Base-by-base conservation (phyloP, 1,140 invertebrate species). In the Nautilus pompilius region DNA sequence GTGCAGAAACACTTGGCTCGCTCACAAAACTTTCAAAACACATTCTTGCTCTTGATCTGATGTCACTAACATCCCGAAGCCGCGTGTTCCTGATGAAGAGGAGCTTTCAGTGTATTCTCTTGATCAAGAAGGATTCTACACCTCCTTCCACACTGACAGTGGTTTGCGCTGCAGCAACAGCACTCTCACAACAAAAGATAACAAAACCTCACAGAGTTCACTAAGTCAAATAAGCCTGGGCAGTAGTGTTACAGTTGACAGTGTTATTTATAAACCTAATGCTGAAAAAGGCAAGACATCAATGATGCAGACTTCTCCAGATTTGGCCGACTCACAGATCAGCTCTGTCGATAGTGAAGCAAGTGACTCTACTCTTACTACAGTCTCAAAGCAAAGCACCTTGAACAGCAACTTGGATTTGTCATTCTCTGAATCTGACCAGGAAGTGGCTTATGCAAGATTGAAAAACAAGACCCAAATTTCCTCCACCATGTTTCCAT, bases 41-140 rank as follows among this genome's bases (percentile, higher is more conserved):
- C 51, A 76, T 78, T 36, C 62, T 69, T 17, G 71, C 71, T 29
- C 58, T 75, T 13, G 77, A 79, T 62, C 68, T 70, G n/a, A 70
- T 75, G 65, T 65, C 75, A 59, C 65, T 2, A 46, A 57, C 26
- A 59, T 49, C 8, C 33, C 58, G 54, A 57, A 61, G 4, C 62
- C 56, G 24, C 51, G 58, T 15, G 32, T 86, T 75, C 85, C 88
- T 62, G 91, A 93, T 78, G 93, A 96, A 75, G 93, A 95, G 81
- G 93, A 90, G 4, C 93, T 91, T 73, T 96, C 93, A 0, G 92
- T 93, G 49, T 96, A 95, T 81, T 96, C 93, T 5, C 93, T 94
- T 74, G 95, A 98, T 78, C 95, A 94, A 15, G 95, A 97, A 82
- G 95, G 95, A 13, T 98, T 97, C 80, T 98, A 96, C 80, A 98